Conservation (phyloP, 2,888 invertebrate genomes). For the Argyra leucocephala region DNA sequence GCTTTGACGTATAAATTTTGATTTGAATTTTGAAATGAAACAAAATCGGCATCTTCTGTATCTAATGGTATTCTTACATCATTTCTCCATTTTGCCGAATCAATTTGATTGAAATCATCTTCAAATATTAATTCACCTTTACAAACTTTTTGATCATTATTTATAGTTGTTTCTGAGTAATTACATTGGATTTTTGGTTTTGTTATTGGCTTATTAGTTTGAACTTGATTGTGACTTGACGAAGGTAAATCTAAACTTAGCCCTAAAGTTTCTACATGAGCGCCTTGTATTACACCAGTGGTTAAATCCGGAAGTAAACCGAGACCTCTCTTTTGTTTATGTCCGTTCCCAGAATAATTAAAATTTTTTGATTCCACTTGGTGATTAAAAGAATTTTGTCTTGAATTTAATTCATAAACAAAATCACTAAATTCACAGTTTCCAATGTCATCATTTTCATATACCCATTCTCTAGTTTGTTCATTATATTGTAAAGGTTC, state of each 20-base stretch:
- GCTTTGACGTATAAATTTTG: slow-evolving; percentile 31
- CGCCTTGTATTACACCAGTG: no score
- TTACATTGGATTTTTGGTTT: slow-evolving; percentile 14
- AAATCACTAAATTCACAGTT: slow-evolving; percentile 50
- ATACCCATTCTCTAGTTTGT: slow-evolving; percentile 43
- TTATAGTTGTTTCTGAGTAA: slow-evolving; percentile 30
- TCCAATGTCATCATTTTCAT: slow-evolving; percentile 42
- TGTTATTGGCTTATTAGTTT: no score
- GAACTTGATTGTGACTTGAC: no score
- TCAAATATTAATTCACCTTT: slow-evolving; percentile 50
- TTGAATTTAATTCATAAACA: slow-evolving; percentile 52
- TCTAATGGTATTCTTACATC: slow-evolving; percentile 50
- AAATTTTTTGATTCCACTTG: no score
- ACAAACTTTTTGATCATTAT: slow-evolving; percentile 43
- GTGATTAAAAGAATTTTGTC: slow-evolving; percentile 44
- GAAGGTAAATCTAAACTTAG: no score
- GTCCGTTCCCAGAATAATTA: no score
- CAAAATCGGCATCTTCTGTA: slow-evolving; percentile 44
- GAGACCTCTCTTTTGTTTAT: no score
- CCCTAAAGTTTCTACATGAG: no score
- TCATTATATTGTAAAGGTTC: no score
- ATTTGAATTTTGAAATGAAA: slow-evolving; percentile 38
- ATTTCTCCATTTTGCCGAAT: slow-evolving; percentile 47
- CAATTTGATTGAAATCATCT: slow-evolving; percentile 49
- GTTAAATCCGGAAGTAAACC: no score